Evolutionary conservation across 2,113 vertebrate species (phyloP).

Genomic region (Mellivora capensis): DNA sequence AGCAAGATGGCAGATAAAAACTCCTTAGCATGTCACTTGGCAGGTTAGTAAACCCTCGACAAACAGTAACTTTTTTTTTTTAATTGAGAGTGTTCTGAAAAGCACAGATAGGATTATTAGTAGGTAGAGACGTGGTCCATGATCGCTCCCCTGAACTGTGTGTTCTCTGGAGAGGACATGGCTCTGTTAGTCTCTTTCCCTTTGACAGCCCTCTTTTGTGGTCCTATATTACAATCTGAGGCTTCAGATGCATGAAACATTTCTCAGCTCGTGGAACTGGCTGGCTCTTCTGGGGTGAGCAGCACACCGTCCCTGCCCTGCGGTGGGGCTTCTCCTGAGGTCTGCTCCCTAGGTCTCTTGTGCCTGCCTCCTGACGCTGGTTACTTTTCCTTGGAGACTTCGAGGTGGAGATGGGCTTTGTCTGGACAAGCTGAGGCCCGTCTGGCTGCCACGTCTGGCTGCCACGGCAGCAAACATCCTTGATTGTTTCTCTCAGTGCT

Average conservation of each 20-base stretch:
- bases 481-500: slow-evolving; percentile 61
- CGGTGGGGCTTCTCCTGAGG: not conserved
- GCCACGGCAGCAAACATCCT: slow-evolving; percentile 38
- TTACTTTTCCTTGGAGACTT: slow-evolving; percentile 65
- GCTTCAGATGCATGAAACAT: fast-evolving
- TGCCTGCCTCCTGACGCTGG: not conserved
- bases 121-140: not conserved
- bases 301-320: fast-evolving
- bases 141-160: not conserved
- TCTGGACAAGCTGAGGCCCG: slow-evolving; percentile 72
- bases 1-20: not conserved
- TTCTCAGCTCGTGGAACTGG: not conserved
- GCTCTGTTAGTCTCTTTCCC: not conserved
- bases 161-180: not conserved
- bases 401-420: slow-evolving; percentile 51
- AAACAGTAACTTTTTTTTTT: not conserved
- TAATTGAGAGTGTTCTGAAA: not conserved
- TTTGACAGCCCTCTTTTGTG: not conserved
- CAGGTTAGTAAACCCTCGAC: not conserved
- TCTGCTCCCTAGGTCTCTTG: not conserved
- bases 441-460: slow-evolving; percentile 35
- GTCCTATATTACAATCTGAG: not conserved
- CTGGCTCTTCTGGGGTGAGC: not conserved
- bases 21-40: not conserved
- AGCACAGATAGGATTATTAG: not conserved